Evolutionary conservation across 2,113 vertebrate genomes (phyloP).

Genomic region (Antigone vipio): DNA sequence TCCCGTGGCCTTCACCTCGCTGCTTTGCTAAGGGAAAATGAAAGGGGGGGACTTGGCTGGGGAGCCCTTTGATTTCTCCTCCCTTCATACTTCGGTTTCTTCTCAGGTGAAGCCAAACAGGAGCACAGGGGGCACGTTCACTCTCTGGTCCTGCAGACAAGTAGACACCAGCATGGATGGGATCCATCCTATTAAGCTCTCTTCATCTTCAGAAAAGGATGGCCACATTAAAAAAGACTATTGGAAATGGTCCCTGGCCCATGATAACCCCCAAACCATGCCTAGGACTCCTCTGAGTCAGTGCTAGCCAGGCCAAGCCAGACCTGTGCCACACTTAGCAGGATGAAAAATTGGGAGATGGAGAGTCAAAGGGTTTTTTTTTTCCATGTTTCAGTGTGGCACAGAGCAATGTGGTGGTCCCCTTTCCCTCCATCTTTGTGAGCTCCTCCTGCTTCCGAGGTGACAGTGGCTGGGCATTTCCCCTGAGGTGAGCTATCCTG

Average conservation of each 20-base stretch:
- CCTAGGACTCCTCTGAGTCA: background rate
- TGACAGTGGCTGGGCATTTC: background rate
- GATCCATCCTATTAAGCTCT: background rate
- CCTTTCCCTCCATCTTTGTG: background rate
- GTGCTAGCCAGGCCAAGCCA: background rate
- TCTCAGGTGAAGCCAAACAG: background rate
- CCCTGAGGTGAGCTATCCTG: background rate
- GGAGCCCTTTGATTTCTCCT: background rate
- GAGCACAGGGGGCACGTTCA: background rate
- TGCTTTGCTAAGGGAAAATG: background rate
- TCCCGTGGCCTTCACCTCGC: slow-evolving; percentile 60
- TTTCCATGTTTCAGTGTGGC: background rate
- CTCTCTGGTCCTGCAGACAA: background rate
- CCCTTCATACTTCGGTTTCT: background rate
- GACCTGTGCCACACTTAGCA: background rate
- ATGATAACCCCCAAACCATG: background rate
- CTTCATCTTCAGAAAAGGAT: background rate
- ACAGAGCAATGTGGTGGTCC: rapidly evolving
- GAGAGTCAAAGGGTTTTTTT: background rate
- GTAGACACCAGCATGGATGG: background rate
- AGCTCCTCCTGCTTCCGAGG: background rate
- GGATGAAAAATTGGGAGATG: background rate
- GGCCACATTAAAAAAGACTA: background rate
- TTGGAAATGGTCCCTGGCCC: background rate
- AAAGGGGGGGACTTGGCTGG: background rate